Base-by-base conservation (phyloP, 1,140 invertebrate genomes). In the Sminthurinus signatus region DNA sequence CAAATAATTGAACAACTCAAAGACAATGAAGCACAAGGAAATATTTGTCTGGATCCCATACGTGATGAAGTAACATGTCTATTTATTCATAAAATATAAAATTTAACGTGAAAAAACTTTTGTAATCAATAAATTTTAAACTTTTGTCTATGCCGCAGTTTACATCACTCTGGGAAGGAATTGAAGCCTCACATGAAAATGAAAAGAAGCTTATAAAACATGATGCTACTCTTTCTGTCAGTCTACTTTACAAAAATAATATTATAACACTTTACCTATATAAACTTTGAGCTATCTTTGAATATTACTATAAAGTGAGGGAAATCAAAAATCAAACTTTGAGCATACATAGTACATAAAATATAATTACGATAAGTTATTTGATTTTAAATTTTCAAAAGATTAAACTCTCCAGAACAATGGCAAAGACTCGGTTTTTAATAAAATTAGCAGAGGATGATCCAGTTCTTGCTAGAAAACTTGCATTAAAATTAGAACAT, bases 381-480 rank as follows among this genome's bases (percentile, higher is more conserved):
- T n/a, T n/a, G n/a, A n/a, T n/a, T n/a, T n/a, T n/a, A n/a, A n/a
- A n/a, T n/a, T n/a, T n/a, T n/a, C n/a, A n/a, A n/a, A n/a, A 65
- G 63, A 31, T 60, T 2, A 39, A 64, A 51, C 36, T 68, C 21
- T 59, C 67, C 21, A 39, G 36, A 15, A 60, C 42, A 19, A 61
- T 68, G 58, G 67, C 62, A 1, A 60, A 58, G 43, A 60, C 57
- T 8, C 10, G 59, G 43, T 61, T 46, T 15, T 44, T 68, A 8
- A 64, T 68, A 3, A 56, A 48, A 27, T 31, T 69, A 2, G 67
- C 67, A 0, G 63, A 69, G 46, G 67, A 69, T 51, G 52, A 69
- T 60, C 67, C 67, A 21, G 52, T 43, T 4, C 32, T 59, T 1
- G 32, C 55, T 31, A 15, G 19, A 50, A 44, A 19, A 8, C 48